Percentiles rank a stretch among this genome's conserved stretches.
Evolutionary conservation across 64 coral and sea anemone species (phyloP).

Genomic region (Stichodactyla helianthus): DNA sequence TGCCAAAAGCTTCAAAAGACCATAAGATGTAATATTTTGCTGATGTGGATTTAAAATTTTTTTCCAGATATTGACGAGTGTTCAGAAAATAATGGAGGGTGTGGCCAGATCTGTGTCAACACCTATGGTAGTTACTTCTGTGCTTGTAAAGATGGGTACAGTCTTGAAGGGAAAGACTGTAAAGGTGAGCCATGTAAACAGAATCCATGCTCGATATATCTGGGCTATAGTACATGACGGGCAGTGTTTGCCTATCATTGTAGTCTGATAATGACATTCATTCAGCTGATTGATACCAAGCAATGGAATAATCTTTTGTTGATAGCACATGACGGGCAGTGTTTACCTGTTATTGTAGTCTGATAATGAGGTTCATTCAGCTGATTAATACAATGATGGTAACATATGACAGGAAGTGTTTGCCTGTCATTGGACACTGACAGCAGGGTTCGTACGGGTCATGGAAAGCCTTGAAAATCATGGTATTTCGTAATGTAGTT

Average conservation of each 20-base stretch:
- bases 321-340: no score
- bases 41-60: neutral
- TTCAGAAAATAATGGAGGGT: slow-evolving; percentile 30
- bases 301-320: no score
- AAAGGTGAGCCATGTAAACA: neutral
- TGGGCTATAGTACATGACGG: neutral
- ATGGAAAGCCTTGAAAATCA: neutral
- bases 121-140: slow-evolving; percentile 49
- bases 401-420: neutral
- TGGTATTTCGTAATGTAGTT: no score
- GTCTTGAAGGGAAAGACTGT: neutral
- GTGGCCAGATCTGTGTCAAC: slow-evolving; percentile 49
- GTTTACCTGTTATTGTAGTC: no score
- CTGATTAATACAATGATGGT: no score
- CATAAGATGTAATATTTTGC: no score
- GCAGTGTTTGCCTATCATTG: neutral
- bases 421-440: neutral
- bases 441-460: neutral
- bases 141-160: slow-evolving; percentile 35
- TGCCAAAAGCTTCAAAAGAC: no score
- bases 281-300: no score
- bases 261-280: no score
- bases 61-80: slow-evolving; percentile 59
- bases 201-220: no score
- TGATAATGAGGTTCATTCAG: no score